Percentiles rank a stretch among this genome's conserved stretches.
Evolutionary conservation across 2,888 invertebrate species (phyloP).

Genomic region (Dicycla oo): DNA sequence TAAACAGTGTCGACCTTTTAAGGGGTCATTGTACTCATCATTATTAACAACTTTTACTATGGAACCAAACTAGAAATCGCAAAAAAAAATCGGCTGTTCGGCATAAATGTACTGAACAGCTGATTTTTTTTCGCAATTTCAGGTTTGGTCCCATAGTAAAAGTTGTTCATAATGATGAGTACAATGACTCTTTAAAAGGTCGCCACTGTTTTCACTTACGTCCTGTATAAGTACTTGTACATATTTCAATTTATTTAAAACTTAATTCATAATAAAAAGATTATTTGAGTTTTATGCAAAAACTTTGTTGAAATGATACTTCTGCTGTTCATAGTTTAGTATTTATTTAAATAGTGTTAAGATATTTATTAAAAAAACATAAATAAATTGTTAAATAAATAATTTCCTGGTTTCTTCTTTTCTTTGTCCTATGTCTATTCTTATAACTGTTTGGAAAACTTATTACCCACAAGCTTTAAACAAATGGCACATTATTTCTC

Average conservation of each 20-base stretch:
- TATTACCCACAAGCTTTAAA: background rate
- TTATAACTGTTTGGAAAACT: background rate
- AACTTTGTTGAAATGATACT: background rate
- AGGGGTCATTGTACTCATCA: too few relatives aligned
- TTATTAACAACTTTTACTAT: too few relatives aligned
- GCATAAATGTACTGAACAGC: too few relatives aligned
- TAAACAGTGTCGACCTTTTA: too few relatives aligned
- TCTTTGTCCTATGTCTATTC: background rate
- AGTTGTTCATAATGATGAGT: too few relatives aligned
- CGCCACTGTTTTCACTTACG: too few relatives aligned
- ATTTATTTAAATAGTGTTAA: conserved; percentile 54
- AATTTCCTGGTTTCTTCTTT: conserved; percentile 37
- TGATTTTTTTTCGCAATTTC: too few relatives aligned
- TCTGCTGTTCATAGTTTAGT: conserved; percentile 50
- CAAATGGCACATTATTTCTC: background rate
- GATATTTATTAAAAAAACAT: conserved; percentile 52
- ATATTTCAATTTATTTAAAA: conserved; percentile 12
- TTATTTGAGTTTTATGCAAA: background rate
- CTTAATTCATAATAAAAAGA: background rate
- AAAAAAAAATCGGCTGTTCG: too few relatives aligned
- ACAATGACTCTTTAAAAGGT: too few relatives aligned
- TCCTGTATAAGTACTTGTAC: too few relatives aligned
- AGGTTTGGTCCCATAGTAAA: too few relatives aligned
- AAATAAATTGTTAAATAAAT: conserved; percentile 51
- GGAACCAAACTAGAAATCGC: too few relatives aligned